phyloP scores from a whole-genome alignment of 2,888 invertebrate genomes.

The Drosophila dives region DNA sequence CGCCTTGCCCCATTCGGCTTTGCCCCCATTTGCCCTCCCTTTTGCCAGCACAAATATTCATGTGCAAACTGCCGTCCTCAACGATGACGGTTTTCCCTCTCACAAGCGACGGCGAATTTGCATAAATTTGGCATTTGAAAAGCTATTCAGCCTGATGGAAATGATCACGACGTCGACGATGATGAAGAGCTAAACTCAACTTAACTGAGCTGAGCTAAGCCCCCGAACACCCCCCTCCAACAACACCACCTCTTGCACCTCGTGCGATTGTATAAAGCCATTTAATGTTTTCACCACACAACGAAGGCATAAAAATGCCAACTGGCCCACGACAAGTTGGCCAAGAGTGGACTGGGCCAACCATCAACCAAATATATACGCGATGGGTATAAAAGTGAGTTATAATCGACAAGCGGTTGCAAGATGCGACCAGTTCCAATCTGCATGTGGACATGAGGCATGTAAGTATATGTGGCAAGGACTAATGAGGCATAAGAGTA shows the following conservation, averaged over 20 bases:
- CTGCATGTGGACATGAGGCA: conserved; percentile 10
- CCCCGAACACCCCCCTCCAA: conserved; percentile 1
- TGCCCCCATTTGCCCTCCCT: background rate
- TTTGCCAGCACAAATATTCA: conserved; percentile 64
- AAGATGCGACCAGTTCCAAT: conserved; percentile 19
- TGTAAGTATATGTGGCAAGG: conserved; percentile 2
- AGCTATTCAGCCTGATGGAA: conserved; percentile 75
- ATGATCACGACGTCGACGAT: conserved; percentile 62
- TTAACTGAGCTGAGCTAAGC: conserved; percentile 51
- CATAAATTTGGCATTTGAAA: conserved; percentile 79
- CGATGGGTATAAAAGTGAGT: conserved; percentile 42
- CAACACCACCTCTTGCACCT: conserved; percentile 15
- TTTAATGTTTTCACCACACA: too few species aligned
- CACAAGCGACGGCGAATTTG: conserved; percentile 58
- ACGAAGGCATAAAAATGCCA: conserved; percentile 51
- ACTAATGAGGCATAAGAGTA: conserved; percentile 4
- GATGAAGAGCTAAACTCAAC: conserved; percentile 58
- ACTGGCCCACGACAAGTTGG: conserved; percentile 23
- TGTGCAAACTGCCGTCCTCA: conserved; percentile 66
- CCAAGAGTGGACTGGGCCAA: conserved; percentile 16
- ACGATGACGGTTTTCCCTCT: conserved; percentile 27
- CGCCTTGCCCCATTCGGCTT: conserved; percentile 2
- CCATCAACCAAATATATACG: conserved; percentile 35
- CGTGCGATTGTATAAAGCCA: conserved; percentile 55
- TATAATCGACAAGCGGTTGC: conserved; percentile 42